Percentiles rank a stretch among this genome's conserved stretches.
phyloP scores from a whole-genome alignment of 2,113 vertebrate species.

The Ammodytes dubius region DNA sequence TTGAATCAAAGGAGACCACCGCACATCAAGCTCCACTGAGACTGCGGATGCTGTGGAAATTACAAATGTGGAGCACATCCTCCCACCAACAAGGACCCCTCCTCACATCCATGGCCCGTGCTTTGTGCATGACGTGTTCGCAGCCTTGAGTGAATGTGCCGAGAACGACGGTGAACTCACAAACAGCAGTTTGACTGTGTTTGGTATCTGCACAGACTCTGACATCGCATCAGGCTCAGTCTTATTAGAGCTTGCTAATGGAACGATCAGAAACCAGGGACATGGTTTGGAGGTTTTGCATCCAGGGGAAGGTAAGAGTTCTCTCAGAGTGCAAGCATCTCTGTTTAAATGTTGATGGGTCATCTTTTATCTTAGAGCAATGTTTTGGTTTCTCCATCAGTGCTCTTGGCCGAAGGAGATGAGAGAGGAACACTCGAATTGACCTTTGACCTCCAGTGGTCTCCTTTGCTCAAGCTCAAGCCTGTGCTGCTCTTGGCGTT shows the following conservation, averaged over 20 bases:
- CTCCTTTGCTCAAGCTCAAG: constrained; percentile 38
- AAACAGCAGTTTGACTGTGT: constrained; percentile 45
- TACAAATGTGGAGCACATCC: background rate
- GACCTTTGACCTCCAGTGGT: constrained; percentile 69
- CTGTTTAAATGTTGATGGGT: background rate
- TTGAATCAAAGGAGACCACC: background rate
- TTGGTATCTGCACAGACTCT: constrained; percentile 71
- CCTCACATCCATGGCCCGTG: constrained; percentile 14
- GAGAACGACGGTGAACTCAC: constrained; percentile 30
- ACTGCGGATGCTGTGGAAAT: background rate
- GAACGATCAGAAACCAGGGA: constrained; percentile 22
- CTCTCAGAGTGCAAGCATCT: background rate
- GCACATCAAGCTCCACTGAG: background rate
- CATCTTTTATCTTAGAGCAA: background rate
- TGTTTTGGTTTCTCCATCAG: constrained; percentile 57
- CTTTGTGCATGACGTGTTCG: constrained; percentile 60
- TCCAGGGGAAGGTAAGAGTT: constrained; percentile 63
- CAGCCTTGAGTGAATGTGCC: constrained; percentile 55
- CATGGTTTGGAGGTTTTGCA: constrained; percentile 48
- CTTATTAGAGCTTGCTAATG: constrained; percentile 44
- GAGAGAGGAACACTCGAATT: constrained; percentile 50
- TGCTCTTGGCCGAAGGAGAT: constrained; percentile 52
- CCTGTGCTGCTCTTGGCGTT: constrained; percentile 73
- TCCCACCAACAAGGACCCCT: background rate
- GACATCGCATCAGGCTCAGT: background rate